A percentile compares a stretch with the other conserved stretches of the same genome.
Evolutionary conservation across 30 jellyfish, hydroid and myxozoan species (phyloP).

Genomic region (Pseudorhiza aurosa): DNA sequence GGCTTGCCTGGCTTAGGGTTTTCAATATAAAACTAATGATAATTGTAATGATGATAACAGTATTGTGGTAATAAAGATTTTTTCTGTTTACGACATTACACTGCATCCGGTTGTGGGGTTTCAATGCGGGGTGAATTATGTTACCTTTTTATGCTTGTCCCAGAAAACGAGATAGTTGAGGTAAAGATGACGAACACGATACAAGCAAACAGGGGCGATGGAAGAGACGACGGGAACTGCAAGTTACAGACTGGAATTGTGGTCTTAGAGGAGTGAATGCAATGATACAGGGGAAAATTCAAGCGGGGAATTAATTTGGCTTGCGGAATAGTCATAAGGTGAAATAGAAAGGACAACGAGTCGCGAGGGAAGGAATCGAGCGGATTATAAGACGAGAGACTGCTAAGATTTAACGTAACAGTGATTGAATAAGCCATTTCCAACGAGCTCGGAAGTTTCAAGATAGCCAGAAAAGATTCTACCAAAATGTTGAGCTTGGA

Average conservation of each 20-base stretch:
- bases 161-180: background rate
- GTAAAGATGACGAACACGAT: background rate
- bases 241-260: background rate
- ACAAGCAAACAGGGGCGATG: conserved; percentile 13
- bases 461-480: background rate
- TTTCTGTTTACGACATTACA: no score
- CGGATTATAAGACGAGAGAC: background rate
- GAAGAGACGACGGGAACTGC: conserved; percentile 12
- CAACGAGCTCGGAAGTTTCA: background rate
- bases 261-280: conserved; percentile 11
- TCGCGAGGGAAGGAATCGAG: conserved; percentile 9
- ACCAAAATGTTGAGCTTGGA: conserved; percentile 19
- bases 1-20: no score
- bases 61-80: no score
- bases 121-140: no score
- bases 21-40: no score
- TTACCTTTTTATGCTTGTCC: background rate
- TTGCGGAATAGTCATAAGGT: background rate
- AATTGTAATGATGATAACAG: no score
- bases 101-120: no score
- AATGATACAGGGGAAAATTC: conserved; percentile 6
- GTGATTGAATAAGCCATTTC: conserved; percentile 9
- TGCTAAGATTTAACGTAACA: background rate
- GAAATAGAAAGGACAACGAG: background rate
- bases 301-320: background rate